A percentile compares a stretch with the other conserved stretches of the same genome.
phyloP scores from a whole-genome alignment of 2,888 invertebrate species.

The Eupsilia transversa region DNA sequence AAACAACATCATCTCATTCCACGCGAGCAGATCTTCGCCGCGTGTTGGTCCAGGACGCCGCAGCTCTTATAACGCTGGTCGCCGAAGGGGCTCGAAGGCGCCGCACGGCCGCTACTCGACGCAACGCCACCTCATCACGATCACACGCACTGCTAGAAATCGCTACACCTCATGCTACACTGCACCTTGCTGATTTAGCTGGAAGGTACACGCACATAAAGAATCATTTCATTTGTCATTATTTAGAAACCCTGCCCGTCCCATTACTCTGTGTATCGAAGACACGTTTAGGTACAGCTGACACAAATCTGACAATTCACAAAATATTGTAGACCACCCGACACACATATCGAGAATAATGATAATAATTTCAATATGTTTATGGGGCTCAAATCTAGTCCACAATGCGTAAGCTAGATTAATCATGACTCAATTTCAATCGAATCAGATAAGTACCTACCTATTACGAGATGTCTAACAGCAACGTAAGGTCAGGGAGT shows the following conservation, averaged over 20 bases:
- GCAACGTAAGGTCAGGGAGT: not conserved
- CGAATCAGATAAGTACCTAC: no score
- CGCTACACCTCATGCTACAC: slow-evolving; percentile 90
- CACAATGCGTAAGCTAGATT: not conserved
- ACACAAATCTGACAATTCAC: not conserved
- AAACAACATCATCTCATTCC: not conserved
- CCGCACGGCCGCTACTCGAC: slow-evolving; percentile 93
- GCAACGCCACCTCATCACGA: slow-evolving; percentile 93
- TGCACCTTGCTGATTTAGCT: slow-evolving; percentile 89
- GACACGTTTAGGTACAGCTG: not conserved
- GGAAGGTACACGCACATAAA: slow-evolving; percentile 78
- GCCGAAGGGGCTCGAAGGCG: slow-evolving; percentile 91
- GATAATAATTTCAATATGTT: not conserved
- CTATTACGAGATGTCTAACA: not conserved
- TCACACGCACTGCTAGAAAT: slow-evolving; percentile 94
- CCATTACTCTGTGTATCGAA: not conserved
- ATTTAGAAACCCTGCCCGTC: not conserved
- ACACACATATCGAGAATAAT: not conserved
- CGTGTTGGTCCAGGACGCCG: slow-evolving; percentile 90
- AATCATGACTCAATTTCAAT: not conserved
- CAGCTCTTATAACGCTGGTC: slow-evolving; percentile 90
- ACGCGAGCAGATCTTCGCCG: slow-evolving; percentile 91
- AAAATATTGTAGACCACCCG: not conserved
- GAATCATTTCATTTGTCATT: not conserved
- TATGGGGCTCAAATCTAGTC: no score